A percentile compares a stretch with the other conserved stretches of the same genome.
Conservation (phyloP, 2,113 vertebrate species). For the Cinclus cinclus region DNA sequence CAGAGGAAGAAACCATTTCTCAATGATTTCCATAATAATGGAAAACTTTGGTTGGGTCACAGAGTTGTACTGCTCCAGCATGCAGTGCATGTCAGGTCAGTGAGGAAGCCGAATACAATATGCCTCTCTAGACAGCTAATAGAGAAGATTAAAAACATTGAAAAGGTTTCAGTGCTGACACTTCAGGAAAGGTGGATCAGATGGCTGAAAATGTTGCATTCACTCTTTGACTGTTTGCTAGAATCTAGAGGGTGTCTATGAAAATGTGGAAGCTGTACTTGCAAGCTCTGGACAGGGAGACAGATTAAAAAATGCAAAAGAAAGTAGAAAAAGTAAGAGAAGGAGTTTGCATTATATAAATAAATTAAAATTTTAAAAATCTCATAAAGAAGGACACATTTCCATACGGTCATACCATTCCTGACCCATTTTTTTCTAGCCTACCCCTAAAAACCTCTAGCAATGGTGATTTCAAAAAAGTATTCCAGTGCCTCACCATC, state of each 20-base stretch:
- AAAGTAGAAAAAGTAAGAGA: background rate
- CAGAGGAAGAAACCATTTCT: background rate
- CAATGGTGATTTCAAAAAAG: background rate
- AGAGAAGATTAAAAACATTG: background rate
- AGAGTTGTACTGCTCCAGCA: background rate
- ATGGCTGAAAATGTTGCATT: background rate
- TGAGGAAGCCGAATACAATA: fast-evolving
- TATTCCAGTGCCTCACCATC: background rate
- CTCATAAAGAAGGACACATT: background rate
- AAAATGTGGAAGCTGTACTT: background rate
- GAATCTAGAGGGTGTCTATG: background rate
- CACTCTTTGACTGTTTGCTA: background rate
- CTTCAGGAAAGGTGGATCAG: background rate
- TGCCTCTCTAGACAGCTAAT: background rate
- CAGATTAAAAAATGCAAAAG: fast-evolving
- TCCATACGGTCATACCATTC: background rate
- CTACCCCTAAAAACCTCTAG: background rate
- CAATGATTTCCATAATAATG: background rate
- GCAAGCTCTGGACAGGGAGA: background rate
- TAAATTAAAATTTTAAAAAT: background rate
- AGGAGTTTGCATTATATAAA: background rate
- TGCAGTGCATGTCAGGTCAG: background rate
- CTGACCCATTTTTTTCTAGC: background rate
- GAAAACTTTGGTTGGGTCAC: background rate
- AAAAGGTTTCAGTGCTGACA: background rate